Conservation (phyloP, 2,797 vertebrate species). For the Alectoris magna region DNA sequence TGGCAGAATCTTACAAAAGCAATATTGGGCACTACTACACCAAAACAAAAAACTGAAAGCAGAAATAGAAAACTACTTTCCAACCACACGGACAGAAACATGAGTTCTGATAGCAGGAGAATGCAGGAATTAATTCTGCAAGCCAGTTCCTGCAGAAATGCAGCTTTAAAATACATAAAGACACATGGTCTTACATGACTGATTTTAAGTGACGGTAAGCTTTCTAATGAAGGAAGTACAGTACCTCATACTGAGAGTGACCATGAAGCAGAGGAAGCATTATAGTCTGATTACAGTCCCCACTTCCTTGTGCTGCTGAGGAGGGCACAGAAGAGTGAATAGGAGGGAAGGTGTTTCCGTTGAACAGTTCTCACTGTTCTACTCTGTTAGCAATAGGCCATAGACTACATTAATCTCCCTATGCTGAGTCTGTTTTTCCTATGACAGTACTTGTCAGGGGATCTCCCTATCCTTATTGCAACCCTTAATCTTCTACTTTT, state of each 20-base stretch:
- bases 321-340: neutral
- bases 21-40: rapidly evolving
- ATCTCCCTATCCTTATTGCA: neutral
- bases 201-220: neutral
- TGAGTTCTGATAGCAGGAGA: neutral
- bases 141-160: neutral
- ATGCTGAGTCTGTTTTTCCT: no score
- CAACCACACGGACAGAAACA: neutral
- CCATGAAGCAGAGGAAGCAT: neutral
- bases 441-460: no score
- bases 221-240: neutral
- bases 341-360: neutral
- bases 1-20: slow-evolving; percentile 28
- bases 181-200: neutral
- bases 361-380: neutral
- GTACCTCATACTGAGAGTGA: neutral
- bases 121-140: neutral
- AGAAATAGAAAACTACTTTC: neutral
- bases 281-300: neutral
- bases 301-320: no score
- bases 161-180: neutral
- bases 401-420: neutral
- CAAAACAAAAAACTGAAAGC: neutral
- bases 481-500: neutral
- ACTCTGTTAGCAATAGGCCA: neutral